A percentile compares a stretch with the other conserved stretches of the same genome.
These are phyloP conservation scores for Baryphthengus martii DNA, from an alignment of 2,113 vertebrate genomes.

Conservation along the genomic window DNA sequence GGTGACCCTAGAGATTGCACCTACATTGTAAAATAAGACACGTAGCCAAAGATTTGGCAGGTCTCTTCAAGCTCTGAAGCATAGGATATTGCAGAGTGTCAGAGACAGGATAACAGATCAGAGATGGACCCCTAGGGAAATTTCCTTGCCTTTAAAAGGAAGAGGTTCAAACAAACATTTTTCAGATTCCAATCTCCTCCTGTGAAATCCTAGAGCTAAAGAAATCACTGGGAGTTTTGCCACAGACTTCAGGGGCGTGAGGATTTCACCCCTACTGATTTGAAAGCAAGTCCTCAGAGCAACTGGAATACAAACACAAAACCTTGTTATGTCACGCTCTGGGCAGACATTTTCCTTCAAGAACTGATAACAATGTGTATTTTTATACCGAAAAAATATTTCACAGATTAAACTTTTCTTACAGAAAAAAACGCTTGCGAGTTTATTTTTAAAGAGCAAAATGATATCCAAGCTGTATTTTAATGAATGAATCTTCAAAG, in stretches of 20 bases:
- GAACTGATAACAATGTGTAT: not conserved
- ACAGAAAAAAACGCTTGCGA: not conserved
- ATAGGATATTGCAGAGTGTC: constrained; percentile 32
- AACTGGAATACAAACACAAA: constrained; percentile 36
- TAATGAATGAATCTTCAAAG: constrained; percentile 10
- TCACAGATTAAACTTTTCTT: constrained; percentile 29
- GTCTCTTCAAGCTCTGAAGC: constrained; percentile 34
- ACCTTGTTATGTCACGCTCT: constrained; percentile 19
- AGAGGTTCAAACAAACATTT: constrained; percentile 67
- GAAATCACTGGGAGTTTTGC: constrained; percentile 59
- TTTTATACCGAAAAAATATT: constrained; percentile 44
- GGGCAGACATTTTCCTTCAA: constrained; percentile 34
- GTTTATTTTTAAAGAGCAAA: constrained; percentile 48
- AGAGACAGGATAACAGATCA: constrained; percentile 42
- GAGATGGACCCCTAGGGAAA: constrained; percentile 57
- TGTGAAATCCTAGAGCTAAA: constrained; percentile 57
- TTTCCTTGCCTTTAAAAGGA: constrained; percentile 56
- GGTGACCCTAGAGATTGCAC: not conserved
- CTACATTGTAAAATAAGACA: not conserved
- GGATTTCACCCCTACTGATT: constrained; percentile 57
- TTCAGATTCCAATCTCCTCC: constrained; percentile 60
- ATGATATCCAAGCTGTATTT: not conserved
- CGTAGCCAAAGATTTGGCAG: not conserved
- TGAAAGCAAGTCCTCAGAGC: constrained; percentile 37
- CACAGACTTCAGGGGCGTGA: constrained; percentile 46